phyloP scores from a whole-genome alignment of 2,113 vertebrate species.

The Dendropsophus ebraccatus region DNA sequence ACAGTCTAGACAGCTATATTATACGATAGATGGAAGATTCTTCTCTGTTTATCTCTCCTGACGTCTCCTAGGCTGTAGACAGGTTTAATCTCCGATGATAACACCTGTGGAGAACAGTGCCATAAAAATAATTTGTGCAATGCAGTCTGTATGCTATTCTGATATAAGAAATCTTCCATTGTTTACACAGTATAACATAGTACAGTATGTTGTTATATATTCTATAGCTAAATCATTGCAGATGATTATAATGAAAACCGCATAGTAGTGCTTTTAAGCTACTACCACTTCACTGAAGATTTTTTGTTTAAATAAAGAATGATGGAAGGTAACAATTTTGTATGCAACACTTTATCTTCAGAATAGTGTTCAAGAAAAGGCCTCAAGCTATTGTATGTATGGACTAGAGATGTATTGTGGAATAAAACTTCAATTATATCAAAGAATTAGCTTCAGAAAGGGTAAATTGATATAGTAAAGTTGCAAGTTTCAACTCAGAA shows the following conservation, averaged over 20 bases:
- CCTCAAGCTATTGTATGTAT: background rate
- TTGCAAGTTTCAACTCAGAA: background rate
- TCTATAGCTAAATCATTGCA: background rate
- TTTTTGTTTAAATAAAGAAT: too few species aligned
- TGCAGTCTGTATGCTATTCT: background rate
- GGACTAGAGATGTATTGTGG: background rate
- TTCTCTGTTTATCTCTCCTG: background rate
- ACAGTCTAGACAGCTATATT: background rate
- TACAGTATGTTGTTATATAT: background rate
- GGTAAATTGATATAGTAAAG: background rate
- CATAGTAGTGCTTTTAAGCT: background rate
- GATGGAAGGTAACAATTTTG: background rate
- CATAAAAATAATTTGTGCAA: background rate
- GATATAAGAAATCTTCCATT: background rate
- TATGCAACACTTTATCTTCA: background rate
- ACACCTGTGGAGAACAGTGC: background rate
- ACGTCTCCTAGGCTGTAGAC: background rate
- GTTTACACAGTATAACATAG: background rate
- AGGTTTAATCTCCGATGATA: background rate
- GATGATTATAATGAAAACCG: background rate
- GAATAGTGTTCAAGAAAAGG: background rate
- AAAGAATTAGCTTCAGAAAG: conserved; percentile 4
- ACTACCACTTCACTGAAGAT: background rate
- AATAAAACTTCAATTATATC: background rate
- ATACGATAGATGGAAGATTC: background rate